Base-by-base conservation (phyloP, 2,888 invertebrate genomes). In the Cerastis leucographa region DNA sequence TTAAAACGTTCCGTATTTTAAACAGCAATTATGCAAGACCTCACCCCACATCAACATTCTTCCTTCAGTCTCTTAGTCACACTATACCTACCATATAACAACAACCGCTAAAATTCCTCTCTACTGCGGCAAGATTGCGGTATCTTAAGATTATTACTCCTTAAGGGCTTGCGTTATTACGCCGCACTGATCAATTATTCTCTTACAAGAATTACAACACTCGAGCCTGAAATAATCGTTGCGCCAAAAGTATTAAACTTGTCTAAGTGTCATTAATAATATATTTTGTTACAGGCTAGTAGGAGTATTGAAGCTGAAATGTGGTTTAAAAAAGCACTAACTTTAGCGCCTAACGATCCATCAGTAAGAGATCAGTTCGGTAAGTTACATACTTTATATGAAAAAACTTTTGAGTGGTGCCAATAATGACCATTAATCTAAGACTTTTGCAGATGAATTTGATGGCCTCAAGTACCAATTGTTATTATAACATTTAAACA, bases 351-450 rank as follows among this genome's bases (percentile, higher is more conserved):
- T 40, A 97, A 97, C 84, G 99, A 99, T 93, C 97, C 98, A 25
- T 97, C 98, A 89, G 98, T 99, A 69, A 98, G 98, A 94, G 98
- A 99, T 95, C 99, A 99, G 95, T 99, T 99, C 94, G 99, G 99
- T 96, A 91, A 94, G 94, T 87, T 61, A 35, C 61, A 61, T 29
- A 65, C 46, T 78, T 74, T 71, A 71, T 51, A 67, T 72, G 25
- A 61, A 61, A 62, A 25, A 67, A 61, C 44, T 69, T 81, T 46
- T 29, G 11, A 46, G 19, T 22, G 19, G 7, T 42, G 59, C n/a
- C 40, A 68, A 44, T 56, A 0, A 59, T 68, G 25, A 3, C 2
- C 25, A 79, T 79, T 84, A 59, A 74, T 83, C 68, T 71, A 40
- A 68, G 40, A 79, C 59, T 62, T 51, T 70, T 29, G 22, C 67